Percentiles rank a stretch among this genome's conserved stretches.
These are phyloP conservation scores for Lepidurus couesii DNA, from an alignment of 1,140 invertebrate genomes.

Conservation along the genomic window DNA sequence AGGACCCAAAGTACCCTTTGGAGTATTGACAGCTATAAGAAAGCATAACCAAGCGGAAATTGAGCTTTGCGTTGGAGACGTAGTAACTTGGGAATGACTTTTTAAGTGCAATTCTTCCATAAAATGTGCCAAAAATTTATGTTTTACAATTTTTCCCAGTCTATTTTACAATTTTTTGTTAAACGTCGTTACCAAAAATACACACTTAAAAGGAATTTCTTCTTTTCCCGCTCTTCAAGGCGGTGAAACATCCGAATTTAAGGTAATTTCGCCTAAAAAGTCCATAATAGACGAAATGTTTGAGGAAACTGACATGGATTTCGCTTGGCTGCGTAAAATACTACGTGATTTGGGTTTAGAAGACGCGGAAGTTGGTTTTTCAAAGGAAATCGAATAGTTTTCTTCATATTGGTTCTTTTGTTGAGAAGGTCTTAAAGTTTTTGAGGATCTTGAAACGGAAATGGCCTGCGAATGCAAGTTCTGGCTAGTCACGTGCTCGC, in stretches of 20 bases:
- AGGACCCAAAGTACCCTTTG: slow-evolving; percentile 68
- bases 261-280: neutral
- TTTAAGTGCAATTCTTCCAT: neutral
- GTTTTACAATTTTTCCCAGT: no score
- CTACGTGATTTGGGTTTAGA: neutral
- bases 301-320: neutral
- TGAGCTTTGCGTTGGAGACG: neutral
- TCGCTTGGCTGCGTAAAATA: neutral
- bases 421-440: neutral
- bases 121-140: neutral
- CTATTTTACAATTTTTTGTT: neutral
- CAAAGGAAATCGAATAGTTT: neutral
- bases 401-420: neutral
- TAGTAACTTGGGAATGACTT: neutral
- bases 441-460: neutral
- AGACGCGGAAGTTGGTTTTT: neutral
- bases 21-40: slow-evolving; percentile 47
- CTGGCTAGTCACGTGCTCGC: slow-evolving; percentile 3
- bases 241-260: neutral
- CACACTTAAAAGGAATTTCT: no score
- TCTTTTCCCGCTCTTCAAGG: neutral
- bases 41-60: neutral
- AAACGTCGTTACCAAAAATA: neutral
- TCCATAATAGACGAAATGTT: slow-evolving; percentile 6
- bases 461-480: neutral